Base-by-base conservation (phyloP, 35 echinoderm and acorn worm species). In the Lytechinus pictus region DNA sequence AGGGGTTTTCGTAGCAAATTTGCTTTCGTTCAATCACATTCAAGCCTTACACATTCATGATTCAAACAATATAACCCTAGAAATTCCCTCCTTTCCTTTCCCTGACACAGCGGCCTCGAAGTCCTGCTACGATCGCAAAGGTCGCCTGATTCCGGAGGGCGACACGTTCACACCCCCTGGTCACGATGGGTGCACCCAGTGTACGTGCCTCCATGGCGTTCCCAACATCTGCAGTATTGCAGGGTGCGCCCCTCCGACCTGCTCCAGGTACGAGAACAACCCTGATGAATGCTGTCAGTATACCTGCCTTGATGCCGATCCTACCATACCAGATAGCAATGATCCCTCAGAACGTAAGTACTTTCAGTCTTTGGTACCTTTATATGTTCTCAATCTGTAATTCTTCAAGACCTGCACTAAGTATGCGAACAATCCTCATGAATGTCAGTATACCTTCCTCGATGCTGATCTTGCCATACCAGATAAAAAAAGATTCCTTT, bases 251-350 rank as follows among this genome's bases (percentile, higher is more conserved):
- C 93, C 94, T 27, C 96, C 96, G 9, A 89, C 61, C 52, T 96
- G 96, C 57, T 28, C 89, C 28, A 94, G 91, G n/a, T 96, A 53
- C 28, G 51, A 89, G 28, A 53, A 86, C 16, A 92, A 96, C 14
- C 96, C 93, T 0, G 96, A 96, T 3, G 87, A 88, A 29, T 96
- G 96, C 86, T 96, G 96, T 53, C 54, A 86, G 16, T 96, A 96
- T 52, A 89, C 55, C n/a, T 96, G 96, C 94, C 86, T 91, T 9
- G 92, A 94, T 12, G 92, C 54, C 94, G 95, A 94, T 54, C 88
- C 88, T 54, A 90, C 16, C 52, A 29, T 90, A 5, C 88, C 88
- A 11, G 57, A 28, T 19, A 90, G 53, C 12, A 54, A 91, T 54
- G 92, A 89, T 1, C 86, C 86, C 88, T 51, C 66, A 8, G 66